A percentile compares a stretch with the other conserved stretches of the same genome.
These are phyloP conservation scores for Conus betulinus DNA, from an alignment of 1,140 invertebrate genomes.

Conservation along the genomic window DNA sequence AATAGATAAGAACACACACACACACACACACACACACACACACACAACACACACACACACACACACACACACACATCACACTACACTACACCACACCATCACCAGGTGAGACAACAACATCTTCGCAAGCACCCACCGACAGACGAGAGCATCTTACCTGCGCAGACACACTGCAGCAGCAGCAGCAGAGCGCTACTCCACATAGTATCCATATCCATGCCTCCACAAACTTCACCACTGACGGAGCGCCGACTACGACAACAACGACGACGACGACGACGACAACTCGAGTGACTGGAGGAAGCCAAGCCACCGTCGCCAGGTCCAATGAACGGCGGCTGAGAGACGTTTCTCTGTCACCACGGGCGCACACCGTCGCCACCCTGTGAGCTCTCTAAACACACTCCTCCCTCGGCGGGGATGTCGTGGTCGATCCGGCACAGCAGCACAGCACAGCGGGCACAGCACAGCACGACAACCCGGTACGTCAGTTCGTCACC, in stretches of 20 bases:
- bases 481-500: not conserved
- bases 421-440: not conserved
- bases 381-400: not conserved
- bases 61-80: not conserved
- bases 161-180: slow-evolving; percentile 3
- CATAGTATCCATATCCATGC: slow-evolving; percentile 23
- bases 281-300: not conserved
- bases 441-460: not conserved
- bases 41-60: not conserved
- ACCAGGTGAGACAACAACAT: not conserved
- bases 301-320: not conserved
- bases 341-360: not conserved
- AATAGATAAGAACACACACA: not conserved
- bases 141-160: not conserved
- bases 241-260: not conserved
- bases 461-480: slow-evolving; percentile 6
- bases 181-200: slow-evolving; percentile 19
- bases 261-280: not conserved
- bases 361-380: not conserved
- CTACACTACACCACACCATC: not conserved
- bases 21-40: not conserved
- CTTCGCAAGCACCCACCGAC: not conserved
- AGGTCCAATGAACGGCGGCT: not conserved
- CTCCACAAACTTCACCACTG: not conserved
- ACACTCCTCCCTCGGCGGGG: not conserved